Percentiles rank a stretch among this genome's conserved stretches.
phyloP scores from a whole-genome alignment of 2,113 vertebrate genomes.

The Eidolon helvum region DNA sequence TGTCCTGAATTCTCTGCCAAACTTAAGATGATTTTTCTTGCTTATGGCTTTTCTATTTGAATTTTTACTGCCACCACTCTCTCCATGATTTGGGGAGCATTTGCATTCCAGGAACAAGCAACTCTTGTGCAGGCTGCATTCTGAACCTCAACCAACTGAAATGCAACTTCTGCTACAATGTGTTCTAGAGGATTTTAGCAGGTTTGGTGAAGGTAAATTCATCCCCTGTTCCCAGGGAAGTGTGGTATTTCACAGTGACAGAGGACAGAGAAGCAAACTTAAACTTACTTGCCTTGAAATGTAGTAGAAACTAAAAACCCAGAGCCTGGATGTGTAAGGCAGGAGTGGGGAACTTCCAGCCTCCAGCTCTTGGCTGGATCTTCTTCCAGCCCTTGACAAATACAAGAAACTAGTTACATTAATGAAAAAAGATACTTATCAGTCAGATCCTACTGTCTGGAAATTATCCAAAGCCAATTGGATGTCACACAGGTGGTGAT shows the following conservation, averaged over 20 bases:
- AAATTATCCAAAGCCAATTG: slow-evolving; percentile 3
- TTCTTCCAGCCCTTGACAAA: slow-evolving; percentile 47
- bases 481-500: neutral
- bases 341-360: neutral
- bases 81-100: neutral
- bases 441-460: neutral
- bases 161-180: neutral
- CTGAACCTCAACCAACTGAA: neutral
- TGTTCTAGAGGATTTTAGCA: neutral
- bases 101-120: neutral
- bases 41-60: neutral
- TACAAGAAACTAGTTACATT: neutral
- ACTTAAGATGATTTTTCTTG: neutral
- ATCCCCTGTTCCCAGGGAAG: neutral
- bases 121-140: neutral
- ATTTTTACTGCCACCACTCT: neutral
- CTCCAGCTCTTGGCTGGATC: slow-evolving; percentile 19
- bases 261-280: neutral
- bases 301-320: neutral
- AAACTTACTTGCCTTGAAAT: neutral
- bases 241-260: neutral
- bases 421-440: slow-evolving; percentile 56
- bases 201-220: neutral
- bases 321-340: neutral
- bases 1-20: neutral